These are phyloP conservation scores for Tragelaphus scriptus DNA, from an alignment of 2,113 vertebrate genomes.

Conservation along the genomic window DNA sequence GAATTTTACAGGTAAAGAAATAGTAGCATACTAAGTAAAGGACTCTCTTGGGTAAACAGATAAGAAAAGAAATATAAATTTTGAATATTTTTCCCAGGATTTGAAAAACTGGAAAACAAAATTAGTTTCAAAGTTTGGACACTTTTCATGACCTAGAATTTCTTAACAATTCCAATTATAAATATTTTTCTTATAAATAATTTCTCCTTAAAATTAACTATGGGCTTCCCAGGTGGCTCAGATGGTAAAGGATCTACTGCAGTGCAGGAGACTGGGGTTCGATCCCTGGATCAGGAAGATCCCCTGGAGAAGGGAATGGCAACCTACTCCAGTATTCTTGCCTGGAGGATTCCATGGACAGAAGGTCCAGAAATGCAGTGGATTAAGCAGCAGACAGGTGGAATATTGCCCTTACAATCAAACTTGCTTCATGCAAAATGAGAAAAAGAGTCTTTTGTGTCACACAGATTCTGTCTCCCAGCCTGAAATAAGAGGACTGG, in stretches of 20 bases:
- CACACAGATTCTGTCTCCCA: neutral
- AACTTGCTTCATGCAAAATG: neutral
- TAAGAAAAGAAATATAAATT: neutral
- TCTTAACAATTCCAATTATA: neutral
- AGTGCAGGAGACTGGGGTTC: neutral
- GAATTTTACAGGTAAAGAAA: constrained; percentile 8
- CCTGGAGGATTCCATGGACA: neutral
- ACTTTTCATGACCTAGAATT: neutral
- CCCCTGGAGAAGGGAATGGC: neutral
- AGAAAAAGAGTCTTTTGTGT: neutral
- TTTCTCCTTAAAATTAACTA: constrained; percentile 16
- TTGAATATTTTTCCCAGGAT: neutral
- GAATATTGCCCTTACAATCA: neutral
- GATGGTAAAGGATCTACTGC: neutral
- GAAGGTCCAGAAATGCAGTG: neutral
- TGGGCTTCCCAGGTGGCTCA: neutral
- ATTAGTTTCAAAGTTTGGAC: neutral
- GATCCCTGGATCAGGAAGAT: neutral
- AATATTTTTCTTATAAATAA: constrained; percentile 22
- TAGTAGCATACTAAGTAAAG: neutral
- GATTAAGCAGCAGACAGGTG: neutral
- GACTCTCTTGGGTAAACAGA: neutral
- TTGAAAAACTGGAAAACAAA: constrained; percentile 29
- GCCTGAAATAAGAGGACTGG: no score
- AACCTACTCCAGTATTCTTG: neutral